Evolutionary conservation across 2,888 invertebrate genomes (phyloP), one percentile per base, ranked within the genome.

Genomic region (Alentia gelatinosa): DNA sequence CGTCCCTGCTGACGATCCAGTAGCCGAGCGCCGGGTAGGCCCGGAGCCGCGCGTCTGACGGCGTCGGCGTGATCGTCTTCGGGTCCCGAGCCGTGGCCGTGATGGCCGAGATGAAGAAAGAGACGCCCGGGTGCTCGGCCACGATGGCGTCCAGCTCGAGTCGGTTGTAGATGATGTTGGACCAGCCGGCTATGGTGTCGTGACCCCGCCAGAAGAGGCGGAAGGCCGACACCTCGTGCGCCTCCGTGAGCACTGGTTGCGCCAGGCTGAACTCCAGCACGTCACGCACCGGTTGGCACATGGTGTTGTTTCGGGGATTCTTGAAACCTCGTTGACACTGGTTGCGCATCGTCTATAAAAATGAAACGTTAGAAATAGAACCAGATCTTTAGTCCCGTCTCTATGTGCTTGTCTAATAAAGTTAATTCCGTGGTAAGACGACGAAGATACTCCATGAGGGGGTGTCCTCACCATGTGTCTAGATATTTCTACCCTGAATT

Each of bases 81-180:
- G 83, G 83, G 37, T 83, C 83, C 7, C 83, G 83, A 7, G 83
- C 83, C 15, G 83, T 83, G 83, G 83, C 83, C 12, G 83, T 83
- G 83, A 83, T 83, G 83, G 83, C 83, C 19, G 83, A 83, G 1
- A 83, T 35, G 39, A 83, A 83, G 83, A 83, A 83, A 26, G 83
- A 83, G 1, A 83, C 83, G n/a, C 83, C 83, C n/a, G 83, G 40
- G 30, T 83, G 26, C 26, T 83, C 83, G 5, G 83, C 83, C 3
- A 83, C 83, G 23, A 83, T 42, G 1, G 83, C 83, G 39, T 83
- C 83, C 23, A 83, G 83, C 26, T 83, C 83, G 15, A 83, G 39
- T n/a, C 83, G 39, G 83, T 83, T 83, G 83, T 83, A 83, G 83
- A 83, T 83, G 37, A 83, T 83, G 40, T 83, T 83, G 5, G 15